Conservation (phyloP, 1,140 invertebrate species). For the Atta cephalotes region DNA sequence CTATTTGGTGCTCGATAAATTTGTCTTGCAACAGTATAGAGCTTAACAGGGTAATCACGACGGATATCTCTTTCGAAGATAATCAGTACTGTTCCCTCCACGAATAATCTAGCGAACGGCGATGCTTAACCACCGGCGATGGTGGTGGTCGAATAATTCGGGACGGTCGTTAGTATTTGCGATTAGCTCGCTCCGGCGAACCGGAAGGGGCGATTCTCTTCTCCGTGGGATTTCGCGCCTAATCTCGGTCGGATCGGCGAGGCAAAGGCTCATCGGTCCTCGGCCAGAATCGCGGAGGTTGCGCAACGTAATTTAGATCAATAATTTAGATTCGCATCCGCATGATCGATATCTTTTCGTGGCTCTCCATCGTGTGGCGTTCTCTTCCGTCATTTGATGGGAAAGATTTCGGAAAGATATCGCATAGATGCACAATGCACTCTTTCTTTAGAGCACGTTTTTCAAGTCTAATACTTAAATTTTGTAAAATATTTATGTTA, state of each 20-base stretch:
- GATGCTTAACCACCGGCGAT: slow-evolving; percentile 16
- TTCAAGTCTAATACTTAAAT: too few species aligned
- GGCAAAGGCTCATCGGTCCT: neutral
- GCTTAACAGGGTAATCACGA: neutral
- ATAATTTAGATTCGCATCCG: slow-evolving; percentile 65
- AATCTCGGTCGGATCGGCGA: slow-evolving; percentile 64
- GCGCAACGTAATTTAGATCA: slow-evolving; percentile 71
- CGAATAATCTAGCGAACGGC: neutral
- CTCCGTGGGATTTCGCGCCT: slow-evolving; percentile 51
- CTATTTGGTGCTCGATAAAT: slow-evolving; percentile 11
- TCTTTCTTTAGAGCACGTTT: neutral
- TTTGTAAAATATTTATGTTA: too few species aligned
- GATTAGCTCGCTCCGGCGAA: slow-evolving; percentile 39
- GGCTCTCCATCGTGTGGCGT: slow-evolving; percentile 21
- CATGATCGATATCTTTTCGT: slow-evolving; percentile 58
- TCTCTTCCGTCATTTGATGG: slow-evolving; percentile 55
- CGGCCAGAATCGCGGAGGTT: slow-evolving; percentile 43
- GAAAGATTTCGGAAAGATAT: slow-evolving; percentile 58
- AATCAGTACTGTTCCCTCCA: slow-evolving; percentile 21
- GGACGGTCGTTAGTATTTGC: slow-evolving; percentile 42
- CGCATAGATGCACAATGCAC: neutral
- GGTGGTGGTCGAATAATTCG: slow-evolving; percentile 47
- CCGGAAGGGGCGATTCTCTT: slow-evolving; percentile 46
- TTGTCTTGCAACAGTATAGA: neutral
- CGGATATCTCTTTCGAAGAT: slow-evolving; percentile 20